These are phyloP conservation scores for Villa cingulata DNA, from an alignment of 2,888 invertebrate genomes.

Conservation along the genomic window DNA sequence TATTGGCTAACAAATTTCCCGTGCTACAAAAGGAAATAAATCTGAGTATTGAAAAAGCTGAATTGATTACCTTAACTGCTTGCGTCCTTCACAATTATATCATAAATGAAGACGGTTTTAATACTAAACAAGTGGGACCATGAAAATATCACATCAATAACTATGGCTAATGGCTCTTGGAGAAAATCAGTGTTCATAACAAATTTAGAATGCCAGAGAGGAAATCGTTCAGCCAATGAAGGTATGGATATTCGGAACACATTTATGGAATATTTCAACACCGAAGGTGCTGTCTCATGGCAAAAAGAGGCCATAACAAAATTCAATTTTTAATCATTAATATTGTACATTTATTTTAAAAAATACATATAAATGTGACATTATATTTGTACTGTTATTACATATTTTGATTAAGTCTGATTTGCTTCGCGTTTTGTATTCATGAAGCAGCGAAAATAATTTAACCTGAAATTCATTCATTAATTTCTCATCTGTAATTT, in stretches of 20 bases:
- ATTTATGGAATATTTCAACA: too few relatives aligned
- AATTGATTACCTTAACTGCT: background rate
- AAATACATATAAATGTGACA: too few relatives aligned
- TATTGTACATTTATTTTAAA: too few relatives aligned
- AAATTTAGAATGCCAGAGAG: background rate
- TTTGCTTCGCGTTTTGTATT: too few relatives aligned
- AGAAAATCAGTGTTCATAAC: background rate
- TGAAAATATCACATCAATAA: background rate
- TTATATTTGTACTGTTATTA: too few relatives aligned
- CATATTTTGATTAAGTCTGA: too few relatives aligned
- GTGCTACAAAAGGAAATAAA: background rate
- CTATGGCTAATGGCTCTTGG: background rate
- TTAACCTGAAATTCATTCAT: too few relatives aligned
- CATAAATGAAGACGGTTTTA: background rate
- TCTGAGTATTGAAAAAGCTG: background rate
- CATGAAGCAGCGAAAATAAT: too few relatives aligned
- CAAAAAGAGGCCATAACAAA: constrained; percentile 1
- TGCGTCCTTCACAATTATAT: background rate
- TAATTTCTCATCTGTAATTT: too few relatives aligned
- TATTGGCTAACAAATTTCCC: background rate
- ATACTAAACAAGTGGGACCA: background rate
- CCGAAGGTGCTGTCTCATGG: background rate
- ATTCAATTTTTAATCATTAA: constrained; percentile 3
- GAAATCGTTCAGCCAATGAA: background rate
- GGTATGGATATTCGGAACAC: too few relatives aligned